A percentile compares a stretch with the other conserved stretches of the same genome.
Conservation (phyloP, 2,113 vertebrate species). For the Cisticola juncidis region DNA sequence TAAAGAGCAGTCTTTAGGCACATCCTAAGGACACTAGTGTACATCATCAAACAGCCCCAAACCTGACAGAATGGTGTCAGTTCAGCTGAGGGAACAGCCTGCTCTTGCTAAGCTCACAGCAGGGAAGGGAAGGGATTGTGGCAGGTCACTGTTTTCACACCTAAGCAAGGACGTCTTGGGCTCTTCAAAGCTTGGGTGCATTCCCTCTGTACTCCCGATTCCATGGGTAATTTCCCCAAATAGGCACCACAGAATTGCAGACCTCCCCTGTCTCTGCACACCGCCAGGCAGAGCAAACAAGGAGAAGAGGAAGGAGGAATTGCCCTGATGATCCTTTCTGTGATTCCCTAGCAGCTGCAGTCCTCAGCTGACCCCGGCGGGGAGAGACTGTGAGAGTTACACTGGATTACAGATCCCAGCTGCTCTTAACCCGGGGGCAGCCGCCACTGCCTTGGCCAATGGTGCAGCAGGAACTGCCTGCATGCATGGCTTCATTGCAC, state of each 20-base stretch:
- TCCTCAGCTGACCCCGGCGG: slow-evolving; percentile 44
- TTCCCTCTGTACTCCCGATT: rapidly evolving
- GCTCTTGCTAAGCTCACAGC: not conserved
- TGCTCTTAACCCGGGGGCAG: slow-evolving; percentile 12
- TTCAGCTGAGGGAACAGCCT: slow-evolving; percentile 39
- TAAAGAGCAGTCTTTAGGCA: slow-evolving; percentile 2
- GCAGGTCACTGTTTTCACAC: not conserved
- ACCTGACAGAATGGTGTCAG: slow-evolving; percentile 39
- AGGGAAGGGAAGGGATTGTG: not conserved
- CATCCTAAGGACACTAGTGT: not conserved
- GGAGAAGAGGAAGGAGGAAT: slow-evolving; percentile 23
- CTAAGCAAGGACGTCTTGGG: not conserved
- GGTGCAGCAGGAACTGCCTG: not conserved
- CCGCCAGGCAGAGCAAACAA: not conserved
- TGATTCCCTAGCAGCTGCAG: slow-evolving; percentile 47
- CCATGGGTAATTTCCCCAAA: not conserved
- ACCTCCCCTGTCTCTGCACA: not conserved
- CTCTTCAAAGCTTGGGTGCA: not conserved
- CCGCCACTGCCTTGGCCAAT: not conserved
- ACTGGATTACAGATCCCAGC: slow-evolving; percentile 40
- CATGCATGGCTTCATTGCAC: not conserved
- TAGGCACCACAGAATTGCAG: rapidly evolving
- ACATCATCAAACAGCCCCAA: not conserved
- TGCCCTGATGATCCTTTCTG: slow-evolving; percentile 44
- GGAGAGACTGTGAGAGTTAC: slow-evolving; percentile 28